Evolutionary conservation across 2,113 vertebrate species (phyloP).

Genomic region (Pao palembangensis): DNA sequence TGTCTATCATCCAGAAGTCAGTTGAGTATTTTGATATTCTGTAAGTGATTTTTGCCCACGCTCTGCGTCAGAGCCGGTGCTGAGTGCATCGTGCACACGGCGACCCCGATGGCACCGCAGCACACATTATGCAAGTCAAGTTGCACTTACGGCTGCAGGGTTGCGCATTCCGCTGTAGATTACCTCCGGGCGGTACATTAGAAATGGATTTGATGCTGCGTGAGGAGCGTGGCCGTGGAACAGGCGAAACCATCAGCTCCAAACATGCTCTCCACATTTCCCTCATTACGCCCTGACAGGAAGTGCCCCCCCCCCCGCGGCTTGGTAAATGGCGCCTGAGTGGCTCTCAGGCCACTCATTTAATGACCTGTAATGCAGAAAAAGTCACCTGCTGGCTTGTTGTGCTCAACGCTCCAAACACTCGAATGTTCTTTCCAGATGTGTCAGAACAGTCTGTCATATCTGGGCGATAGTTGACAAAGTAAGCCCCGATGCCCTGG

Average conservation of each 20-base stretch:
- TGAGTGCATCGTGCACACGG: background rate
- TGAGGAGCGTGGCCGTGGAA: constrained; percentile 12
- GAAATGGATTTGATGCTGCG: constrained; percentile 30
- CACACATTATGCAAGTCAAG: constrained; percentile 36
- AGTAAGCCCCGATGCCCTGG: no score
- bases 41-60: background rate
- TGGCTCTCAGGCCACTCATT: constrained; percentile 57
- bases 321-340: constrained; percentile 67
- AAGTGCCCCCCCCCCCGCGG: constrained; percentile 48
- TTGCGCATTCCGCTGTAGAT: constrained; percentile 39
- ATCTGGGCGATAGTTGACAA: no score
- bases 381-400: constrained; percentile 53
- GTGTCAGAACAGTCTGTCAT: constrained; percentile 20
- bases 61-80: background rate
- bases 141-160: constrained; percentile 32
- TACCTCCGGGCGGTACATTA: constrained; percentile 38
- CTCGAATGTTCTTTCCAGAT: constrained; percentile 52
- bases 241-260: constrained; percentile 51
- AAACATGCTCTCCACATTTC: constrained; percentile 52
- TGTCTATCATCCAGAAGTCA: background rate
- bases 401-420: constrained; percentile 42
- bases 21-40: constrained; percentile 6
- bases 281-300: constrained; percentile 56
- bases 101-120: constrained; percentile 9
- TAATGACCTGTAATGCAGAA: constrained; percentile 67